Conservation (phyloP, 2,113 vertebrate species). For the Gasterosteus aculeatus region DNA sequence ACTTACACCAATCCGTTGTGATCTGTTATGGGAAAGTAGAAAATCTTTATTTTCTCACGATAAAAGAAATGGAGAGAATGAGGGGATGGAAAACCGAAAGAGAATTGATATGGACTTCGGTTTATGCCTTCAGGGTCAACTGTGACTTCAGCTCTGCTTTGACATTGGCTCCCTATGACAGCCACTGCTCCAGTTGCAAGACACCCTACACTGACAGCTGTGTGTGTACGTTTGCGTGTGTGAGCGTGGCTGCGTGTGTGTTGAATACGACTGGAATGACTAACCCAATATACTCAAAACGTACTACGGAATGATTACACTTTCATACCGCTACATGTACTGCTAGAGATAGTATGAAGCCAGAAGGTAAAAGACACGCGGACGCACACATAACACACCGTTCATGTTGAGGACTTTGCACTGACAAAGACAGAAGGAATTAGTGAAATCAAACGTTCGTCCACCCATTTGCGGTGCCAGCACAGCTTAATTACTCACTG, state of each 20-base stretch:
- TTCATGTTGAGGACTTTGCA: constrained; percentile 42
- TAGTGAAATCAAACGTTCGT: constrained; percentile 54
- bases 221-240: constrained; percentile 31
- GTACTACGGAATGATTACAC: neutral
- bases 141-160: constrained; percentile 55
- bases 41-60: neutral
- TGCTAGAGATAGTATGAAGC: neutral
- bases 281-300: constrained; percentile 9
- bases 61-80: constrained; percentile 12
- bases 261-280: constrained; percentile 29
- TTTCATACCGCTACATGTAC: neutral
- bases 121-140: constrained; percentile 46
- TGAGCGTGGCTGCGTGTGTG: constrained; percentile 24
- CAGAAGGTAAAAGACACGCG: neutral
- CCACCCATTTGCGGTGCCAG: constrained; percentile 46
- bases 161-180: constrained; percentile 59
- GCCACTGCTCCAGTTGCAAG: constrained; percentile 56
- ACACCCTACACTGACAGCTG: constrained; percentile 44
- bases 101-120: constrained; percentile 39
- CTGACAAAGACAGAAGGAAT: constrained; percentile 51
- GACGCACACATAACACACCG: neutral
- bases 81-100: constrained; percentile 14
- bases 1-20: neutral
- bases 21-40: constrained; percentile 1
- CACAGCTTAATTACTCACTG: constrained; percentile 66